Conservation (phyloP, 2,113 vertebrate species). For the Clarias macrocephalus region DNA sequence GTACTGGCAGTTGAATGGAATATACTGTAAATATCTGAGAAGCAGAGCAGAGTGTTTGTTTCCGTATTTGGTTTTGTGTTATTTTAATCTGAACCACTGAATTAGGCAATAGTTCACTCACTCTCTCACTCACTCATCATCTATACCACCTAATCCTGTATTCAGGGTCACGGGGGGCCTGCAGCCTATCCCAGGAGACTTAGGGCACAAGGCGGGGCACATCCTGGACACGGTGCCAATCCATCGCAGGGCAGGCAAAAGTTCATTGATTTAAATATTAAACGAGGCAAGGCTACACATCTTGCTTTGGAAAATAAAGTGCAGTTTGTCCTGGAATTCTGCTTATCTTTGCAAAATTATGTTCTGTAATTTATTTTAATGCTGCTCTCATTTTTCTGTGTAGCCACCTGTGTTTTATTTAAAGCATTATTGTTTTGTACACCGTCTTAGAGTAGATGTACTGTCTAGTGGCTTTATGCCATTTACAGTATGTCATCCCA, state of each 20-base stretch:
- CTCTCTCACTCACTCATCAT: too few species aligned
- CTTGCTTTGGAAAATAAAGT: not conserved
- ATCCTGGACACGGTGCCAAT: too few species aligned
- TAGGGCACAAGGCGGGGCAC: too few species aligned
- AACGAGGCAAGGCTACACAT: too few species aligned
- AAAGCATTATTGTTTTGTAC: not conserved
- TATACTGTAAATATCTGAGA: not conserved
- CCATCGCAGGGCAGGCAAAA: not conserved
- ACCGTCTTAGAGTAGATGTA: not conserved
- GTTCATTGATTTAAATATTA: not conserved
- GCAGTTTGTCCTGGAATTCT: not conserved
- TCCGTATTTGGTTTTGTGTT: not conserved
- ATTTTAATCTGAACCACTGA: not conserved
- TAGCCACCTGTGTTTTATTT: not conserved
- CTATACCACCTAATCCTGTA: too few species aligned
- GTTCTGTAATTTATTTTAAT: not conserved
- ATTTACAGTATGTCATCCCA: too few species aligned
- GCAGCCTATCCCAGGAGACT: too few species aligned
- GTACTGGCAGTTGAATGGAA: not conserved
- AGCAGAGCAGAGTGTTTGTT: conserved; percentile 22
- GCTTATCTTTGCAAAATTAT: not conserved
- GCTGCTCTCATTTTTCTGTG: not conserved
- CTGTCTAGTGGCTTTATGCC: not conserved
- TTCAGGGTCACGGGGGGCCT: too few species aligned
- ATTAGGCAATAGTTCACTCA: not conserved